phyloP scores from a whole-genome alignment of 2,113 vertebrate genomes.

The Gadus chalcogrammus region DNA sequence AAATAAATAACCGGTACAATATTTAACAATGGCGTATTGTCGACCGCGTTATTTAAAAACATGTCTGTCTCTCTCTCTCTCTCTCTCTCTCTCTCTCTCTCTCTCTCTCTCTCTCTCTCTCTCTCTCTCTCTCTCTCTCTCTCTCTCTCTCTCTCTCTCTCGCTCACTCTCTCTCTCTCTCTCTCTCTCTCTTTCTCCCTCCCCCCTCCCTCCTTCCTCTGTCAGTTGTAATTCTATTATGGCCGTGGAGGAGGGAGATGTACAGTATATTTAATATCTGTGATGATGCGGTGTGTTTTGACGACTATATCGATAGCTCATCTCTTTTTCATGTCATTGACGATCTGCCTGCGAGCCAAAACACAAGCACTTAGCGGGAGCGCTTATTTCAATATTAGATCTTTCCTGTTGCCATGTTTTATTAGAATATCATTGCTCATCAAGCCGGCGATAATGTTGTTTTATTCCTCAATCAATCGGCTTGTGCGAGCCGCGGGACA shows the following conservation, averaged over 20 bases:
- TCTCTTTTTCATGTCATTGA: constrained; percentile 70
- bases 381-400: constrained; percentile 12
- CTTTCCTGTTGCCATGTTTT: constrained; percentile 5
- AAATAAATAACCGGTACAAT: no score
- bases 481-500: not conserved
- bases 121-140: no score
- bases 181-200: no score
- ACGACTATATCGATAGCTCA: constrained; percentile 74
- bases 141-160: no score
- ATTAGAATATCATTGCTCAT: constrained; percentile 33
- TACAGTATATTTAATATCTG: constrained; percentile 61
- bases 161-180: no score
- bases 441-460: constrained; percentile 13
- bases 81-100: no score
- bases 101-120: no score
- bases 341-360: constrained; percentile 50
- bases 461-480: constrained; percentile 4
- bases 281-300: constrained; percentile 72
- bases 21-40: not conserved
- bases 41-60: not conserved
- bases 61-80: no score
- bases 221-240: constrained; percentile 56
- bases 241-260: constrained; percentile 45
- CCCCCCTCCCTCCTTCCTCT: not conserved
- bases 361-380: constrained; percentile 33